Evolutionary conservation across 2,888 invertebrate genomes (phyloP), one percentile per base, ranked within the genome.

Genomic region (Hedychridium roseum): DNA sequence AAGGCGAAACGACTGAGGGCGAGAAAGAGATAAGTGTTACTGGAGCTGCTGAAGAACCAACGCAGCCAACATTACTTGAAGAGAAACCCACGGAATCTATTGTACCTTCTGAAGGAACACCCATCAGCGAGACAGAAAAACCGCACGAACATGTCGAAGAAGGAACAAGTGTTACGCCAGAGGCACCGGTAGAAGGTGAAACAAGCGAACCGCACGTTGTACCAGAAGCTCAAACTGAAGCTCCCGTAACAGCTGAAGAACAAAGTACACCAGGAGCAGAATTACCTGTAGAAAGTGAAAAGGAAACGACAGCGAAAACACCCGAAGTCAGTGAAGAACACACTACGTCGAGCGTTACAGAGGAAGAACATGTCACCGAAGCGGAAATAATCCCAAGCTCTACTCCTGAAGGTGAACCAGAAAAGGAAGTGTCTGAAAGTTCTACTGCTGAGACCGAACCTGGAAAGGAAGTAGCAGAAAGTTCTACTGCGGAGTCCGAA

Each of bases 161-260:
- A 20, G 21, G 37, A 40, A 26, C 53, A 40, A 36, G 44, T 2
- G 58, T 54, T 40, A 50, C 34, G 11, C 43, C 49, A 57, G 51
- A 52, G n/a, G n/a, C n/a, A n/a, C n/a, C n/a, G n/a, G n/a, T n/a
- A 18, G 47, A 42, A 32, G 45, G 46, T 34, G 53, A 53, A 53
- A 12, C 30, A 49, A 21, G 14, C 11, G 43, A 17, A 42, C 43
- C 16, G 15, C 45, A 27, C 5, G 6, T 47, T 1, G 43, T 41
- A 2, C 49, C 51, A 9, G 42, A 37, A 34, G 20, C n/a, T n/a
- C n/a, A 21, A 57, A 34, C 54, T 11, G 40, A 42, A 16, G 48
- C 45, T 6, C 38, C 55, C 15, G 36, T 39, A 20, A 20, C n/a
- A 3, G 40, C 12, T 41, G 7, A 41, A 7, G n/a, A 40, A 27